Evolutionary conservation across 2,113 vertebrate genomes (phyloP).

Genomic region (Atlantisia rogersi): DNA sequence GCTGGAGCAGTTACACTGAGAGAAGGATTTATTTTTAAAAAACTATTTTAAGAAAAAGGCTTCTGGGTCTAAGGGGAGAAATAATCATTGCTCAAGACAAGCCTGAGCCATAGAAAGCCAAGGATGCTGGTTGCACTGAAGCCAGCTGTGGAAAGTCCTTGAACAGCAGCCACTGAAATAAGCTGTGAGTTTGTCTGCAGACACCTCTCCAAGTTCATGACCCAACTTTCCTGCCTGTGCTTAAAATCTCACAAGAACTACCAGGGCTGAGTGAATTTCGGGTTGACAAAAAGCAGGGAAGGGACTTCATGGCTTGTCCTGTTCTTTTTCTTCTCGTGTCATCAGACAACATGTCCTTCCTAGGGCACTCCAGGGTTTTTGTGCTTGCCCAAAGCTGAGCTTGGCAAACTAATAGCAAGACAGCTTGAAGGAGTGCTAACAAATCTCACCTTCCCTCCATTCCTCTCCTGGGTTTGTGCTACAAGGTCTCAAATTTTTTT

Average conservation of each 20-base stretch:
- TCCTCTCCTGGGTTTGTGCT: not conserved
- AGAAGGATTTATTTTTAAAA: constrained; percentile 31
- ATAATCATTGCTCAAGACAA: not conserved
- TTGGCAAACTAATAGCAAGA: not conserved
- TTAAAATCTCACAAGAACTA: not conserved
- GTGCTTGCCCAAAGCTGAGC: not conserved
- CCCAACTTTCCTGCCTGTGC: not conserved
- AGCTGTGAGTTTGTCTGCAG: not conserved
- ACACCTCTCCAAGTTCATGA: not conserved
- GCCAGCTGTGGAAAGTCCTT: not conserved
- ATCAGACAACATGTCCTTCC: not conserved
- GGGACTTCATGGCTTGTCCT: not conserved
- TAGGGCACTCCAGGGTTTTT: not conserved
- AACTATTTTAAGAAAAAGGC: not conserved
- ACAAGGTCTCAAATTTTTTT: not conserved
- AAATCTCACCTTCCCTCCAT: not conserved
- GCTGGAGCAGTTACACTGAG: not conserved
- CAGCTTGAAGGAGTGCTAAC: not conserved
- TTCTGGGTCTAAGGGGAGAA: not conserved
- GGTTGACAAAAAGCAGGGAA: not conserved
- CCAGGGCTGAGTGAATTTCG: not conserved
- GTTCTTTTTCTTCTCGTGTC: not conserved
- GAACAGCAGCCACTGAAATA: not conserved
- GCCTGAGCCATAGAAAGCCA: not conserved
- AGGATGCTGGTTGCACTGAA: not conserved